Conservation (phyloP, 2,113 vertebrate genomes). For the Cavia aperea region DNA sequence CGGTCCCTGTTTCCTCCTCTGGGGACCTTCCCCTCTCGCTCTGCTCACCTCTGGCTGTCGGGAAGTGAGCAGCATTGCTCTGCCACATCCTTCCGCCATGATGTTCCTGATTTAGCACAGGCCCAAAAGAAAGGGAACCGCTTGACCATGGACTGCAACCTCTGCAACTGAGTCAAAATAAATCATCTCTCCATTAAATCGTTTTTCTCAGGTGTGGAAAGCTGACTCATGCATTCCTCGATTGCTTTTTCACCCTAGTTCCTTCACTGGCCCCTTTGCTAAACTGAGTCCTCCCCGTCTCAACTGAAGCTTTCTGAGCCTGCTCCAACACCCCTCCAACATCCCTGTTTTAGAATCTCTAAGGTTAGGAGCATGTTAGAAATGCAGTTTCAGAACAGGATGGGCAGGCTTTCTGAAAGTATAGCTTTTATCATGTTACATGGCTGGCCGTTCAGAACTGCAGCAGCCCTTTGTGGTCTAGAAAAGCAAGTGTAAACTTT, state of each 20-base stretch:
- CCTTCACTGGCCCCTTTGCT: background rate
- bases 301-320: background rate
- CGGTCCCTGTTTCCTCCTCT: background rate
- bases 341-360: background rate
- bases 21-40: background rate
- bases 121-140: background rate
- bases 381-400: background rate
- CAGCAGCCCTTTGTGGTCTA: background rate
- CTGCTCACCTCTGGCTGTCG: background rate
- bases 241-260: background rate
- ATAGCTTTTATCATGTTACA: background rate
- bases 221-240: background rate
- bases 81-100: background rate
- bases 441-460: background rate
- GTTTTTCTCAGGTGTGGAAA: background rate
- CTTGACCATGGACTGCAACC: background rate
- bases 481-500: background rate
- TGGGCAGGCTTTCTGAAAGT: background rate
- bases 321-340: background rate
- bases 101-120: background rate
- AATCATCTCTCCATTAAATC: background rate
- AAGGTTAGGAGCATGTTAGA: background rate
- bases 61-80: background rate
- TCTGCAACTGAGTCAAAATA: background rate
- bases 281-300: background rate